Evolutionary conservation across 2,888 invertebrate genomes (phyloP), one percentile per base, ranked within the genome.

Genomic region (Acanthosepion esculentum): DNA sequence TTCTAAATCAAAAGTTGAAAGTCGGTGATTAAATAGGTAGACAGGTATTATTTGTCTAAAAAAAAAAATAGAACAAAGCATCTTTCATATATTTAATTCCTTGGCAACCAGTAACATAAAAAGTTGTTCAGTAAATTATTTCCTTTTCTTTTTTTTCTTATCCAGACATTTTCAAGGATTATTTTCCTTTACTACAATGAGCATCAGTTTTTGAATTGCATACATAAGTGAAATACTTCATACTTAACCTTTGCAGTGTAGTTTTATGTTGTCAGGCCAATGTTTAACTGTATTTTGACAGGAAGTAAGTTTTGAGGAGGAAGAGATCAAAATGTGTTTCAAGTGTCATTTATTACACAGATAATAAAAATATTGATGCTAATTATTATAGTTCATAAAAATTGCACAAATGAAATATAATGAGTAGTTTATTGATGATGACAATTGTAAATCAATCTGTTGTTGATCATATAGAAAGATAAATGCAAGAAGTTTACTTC

Each of bases 131-230:
- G n/a, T n/a, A 78, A 78, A 78, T 78, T 78, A n/a, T 12, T 78
- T 64, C 41, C 41, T 78, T n/a, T 33, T 15, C 33, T 78, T 78
- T n/a, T 33, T 12, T 33, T n/a, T n/a, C 15, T n/a, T 78, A 10
- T n/a, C 15, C 78, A 78, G 78, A 78, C 78, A 78, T 78, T 78
- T 78, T n/a, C 78, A 78, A 78, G 78, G 78, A 78, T 78, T 78
- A 78, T 78, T 78, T 78, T n/a, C 78, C n/a, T 78, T 78, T 78
- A 12, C 10, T 78, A 33, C 78, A 12, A 78, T 15, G 18, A 78
- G n/a, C 33, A 78, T 33, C 12, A 33, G 4, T 78, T 78, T 78
- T 33, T 78, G n/a, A n/a, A 33, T 78, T 78, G n/a, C 78, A 12
- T 33, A 78, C 10, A 33, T 12, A n/a, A 15, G 15, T 78, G 78